Percentiles rank a stretch among this genome's conserved stretches.
These are phyloP conservation scores for Illadopsis cleaveri DNA, from an alignment of 2,113 vertebrate species.

Conservation along the genomic window DNA sequence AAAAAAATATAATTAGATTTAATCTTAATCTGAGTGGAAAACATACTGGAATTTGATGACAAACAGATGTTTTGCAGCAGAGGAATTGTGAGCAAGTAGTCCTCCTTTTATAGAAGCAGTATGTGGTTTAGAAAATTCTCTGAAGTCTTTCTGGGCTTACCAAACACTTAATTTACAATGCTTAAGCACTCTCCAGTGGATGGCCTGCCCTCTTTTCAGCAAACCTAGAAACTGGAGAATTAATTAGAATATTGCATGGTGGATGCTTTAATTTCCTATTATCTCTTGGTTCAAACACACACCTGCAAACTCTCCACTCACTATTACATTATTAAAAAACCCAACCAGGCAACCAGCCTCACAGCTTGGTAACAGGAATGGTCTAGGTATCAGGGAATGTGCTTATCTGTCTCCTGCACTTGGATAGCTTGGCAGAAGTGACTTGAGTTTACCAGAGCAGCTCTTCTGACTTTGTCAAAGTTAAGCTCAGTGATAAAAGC, in stretches of 20 bases:
- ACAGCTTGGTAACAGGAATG: not conserved
- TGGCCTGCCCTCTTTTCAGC: accelerated
- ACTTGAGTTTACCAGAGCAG: not conserved
- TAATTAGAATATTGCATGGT: not conserved
- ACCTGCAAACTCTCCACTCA: not conserved
- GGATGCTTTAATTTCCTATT: not conserved
- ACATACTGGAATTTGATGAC: not conserved
- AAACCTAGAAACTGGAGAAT: not conserved
- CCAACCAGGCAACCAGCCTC: not conserved
- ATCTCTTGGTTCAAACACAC: not conserved
- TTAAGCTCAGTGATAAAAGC: not conserved
- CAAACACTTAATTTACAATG: not conserved
- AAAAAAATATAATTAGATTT: not conserved
- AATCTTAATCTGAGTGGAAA: not conserved
- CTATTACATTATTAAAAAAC: not conserved
- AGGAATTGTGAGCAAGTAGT: not conserved
- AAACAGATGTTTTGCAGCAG: not conserved
- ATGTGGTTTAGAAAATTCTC: not conserved
- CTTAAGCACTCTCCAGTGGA: not conserved
- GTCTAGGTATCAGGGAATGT: not conserved
- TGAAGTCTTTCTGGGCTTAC: not conserved
- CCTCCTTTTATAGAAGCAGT: not conserved
- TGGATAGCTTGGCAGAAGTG: not conserved
- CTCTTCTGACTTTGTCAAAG: not conserved
- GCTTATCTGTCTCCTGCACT: not conserved